Evolutionary conservation across 2,113 vertebrate species (phyloP).

Genomic region (Odocoileus virginianus): DNA sequence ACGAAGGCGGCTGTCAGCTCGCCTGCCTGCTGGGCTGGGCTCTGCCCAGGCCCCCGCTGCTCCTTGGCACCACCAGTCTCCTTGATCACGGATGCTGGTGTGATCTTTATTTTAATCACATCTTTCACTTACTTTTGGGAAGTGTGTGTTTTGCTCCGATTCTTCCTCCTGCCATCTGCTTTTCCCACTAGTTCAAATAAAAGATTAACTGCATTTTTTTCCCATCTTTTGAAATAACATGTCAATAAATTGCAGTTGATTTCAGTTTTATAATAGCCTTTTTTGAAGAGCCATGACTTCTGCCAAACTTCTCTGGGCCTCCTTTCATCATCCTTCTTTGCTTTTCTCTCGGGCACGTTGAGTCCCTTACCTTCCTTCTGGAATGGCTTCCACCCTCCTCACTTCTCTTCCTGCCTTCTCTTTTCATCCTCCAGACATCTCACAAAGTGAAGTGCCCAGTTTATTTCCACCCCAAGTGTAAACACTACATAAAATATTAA

Average conservation of each 20-base stretch:
- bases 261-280: not conserved
- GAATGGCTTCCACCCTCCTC: not conserved
- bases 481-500: not conserved
- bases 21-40: rapidly evolving
- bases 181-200: not conserved
- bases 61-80: not conserved
- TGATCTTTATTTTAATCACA: constrained; percentile 17
- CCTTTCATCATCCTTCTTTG: constrained; percentile 42
- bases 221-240: not conserved
- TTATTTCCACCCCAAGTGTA: constrained; percentile 19
- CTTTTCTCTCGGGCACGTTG: not conserved
- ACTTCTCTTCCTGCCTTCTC: not conserved
- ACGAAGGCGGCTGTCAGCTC: not conserved
- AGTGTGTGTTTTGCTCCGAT: constrained; percentile 42
- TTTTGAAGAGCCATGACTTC: constrained; percentile 34
- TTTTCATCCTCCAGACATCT: not conserved
- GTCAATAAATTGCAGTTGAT: constrained; percentile 23
- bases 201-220: constrained; percentile 41
- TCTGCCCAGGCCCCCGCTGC: rapidly evolving
- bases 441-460: not conserved
- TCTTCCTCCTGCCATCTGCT: not conserved
- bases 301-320: constrained; percentile 35
- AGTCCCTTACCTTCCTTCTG: not conserved
- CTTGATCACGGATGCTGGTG: not conserved
- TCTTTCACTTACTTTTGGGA: not conserved